These are phyloP conservation scores for Dryobota labecula DNA, from an alignment of 2,888 invertebrate species.

Conservation along the genomic window DNA sequence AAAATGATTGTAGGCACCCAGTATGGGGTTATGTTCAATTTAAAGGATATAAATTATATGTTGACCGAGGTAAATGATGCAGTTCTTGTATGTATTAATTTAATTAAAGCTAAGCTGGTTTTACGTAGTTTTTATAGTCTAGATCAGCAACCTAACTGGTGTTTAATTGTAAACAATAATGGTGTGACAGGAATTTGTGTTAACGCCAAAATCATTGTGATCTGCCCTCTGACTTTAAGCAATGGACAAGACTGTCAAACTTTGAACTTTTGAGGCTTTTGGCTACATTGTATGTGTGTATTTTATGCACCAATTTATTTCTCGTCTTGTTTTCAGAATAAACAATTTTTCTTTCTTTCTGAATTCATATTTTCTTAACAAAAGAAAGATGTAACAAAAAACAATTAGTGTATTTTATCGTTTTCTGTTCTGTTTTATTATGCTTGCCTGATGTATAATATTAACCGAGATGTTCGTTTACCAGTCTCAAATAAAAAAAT, in stretches of 20 bases:
- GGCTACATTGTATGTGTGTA: no score
- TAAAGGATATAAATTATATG: slow-evolving; percentile 27
- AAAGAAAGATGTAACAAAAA: neutral
- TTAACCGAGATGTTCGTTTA: neutral
- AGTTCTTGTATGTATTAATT: slow-evolving; percentile 9
- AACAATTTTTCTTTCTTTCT: no score
- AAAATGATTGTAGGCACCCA: slow-evolving; percentile 12
- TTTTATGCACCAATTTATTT: no score
- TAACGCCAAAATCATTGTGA: neutral
- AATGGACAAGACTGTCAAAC: no score
- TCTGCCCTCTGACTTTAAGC: no score
- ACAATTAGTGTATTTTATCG: neutral
- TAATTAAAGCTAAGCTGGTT: slow-evolving; percentile 9
- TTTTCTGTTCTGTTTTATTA: neutral
- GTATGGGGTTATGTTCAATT: slow-evolving; percentile 4
- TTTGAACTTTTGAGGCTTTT: no score
- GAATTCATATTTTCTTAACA: neutral
- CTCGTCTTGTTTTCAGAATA: no score
- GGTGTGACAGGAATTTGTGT: neutral
- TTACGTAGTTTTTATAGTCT: neutral
- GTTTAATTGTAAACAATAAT: slow-evolving; percentile 5
- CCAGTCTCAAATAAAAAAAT: neutral
- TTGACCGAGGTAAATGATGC: slow-evolving; percentile 16
- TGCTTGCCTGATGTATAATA: neutral
- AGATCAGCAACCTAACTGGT: neutral